A percentile compares a stretch with the other conserved stretches of the same genome.
Evolutionary conservation across 1,140 invertebrate genomes (phyloP).

Genomic region (Brachionus calyciflorus): DNA sequence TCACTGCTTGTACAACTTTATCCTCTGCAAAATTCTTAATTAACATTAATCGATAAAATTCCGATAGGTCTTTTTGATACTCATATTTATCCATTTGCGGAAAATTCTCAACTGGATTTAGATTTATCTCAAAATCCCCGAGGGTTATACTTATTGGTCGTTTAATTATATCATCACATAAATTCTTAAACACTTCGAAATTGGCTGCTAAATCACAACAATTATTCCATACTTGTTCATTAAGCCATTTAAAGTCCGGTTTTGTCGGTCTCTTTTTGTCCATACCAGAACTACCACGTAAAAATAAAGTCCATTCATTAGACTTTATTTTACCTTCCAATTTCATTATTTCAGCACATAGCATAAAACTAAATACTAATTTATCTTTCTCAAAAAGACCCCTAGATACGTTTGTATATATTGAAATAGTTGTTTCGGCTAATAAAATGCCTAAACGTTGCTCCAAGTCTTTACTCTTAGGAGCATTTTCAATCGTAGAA

Average conservation of each 20-base stretch:
- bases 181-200: conserved; percentile 53
- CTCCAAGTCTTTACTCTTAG: conserved; percentile 54
- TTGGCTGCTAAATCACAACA: conserved; percentile 54
- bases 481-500: conserved; percentile 57
- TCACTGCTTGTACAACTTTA: conserved; percentile 69
- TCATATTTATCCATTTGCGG: not conserved
- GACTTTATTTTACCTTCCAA: conserved; percentile 64
- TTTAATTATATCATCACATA: conserved; percentile 52
- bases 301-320: conserved; percentile 71
- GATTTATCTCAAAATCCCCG: conserved; percentile 20
- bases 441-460: conserved; percentile 55
- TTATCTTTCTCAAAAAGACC: conserved; percentile 62
- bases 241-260: conserved; percentile 54
- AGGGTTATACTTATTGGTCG: not conserved
- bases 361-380: conserved; percentile 67
- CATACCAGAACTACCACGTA: conserved; percentile 66
- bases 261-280: conserved; percentile 55
- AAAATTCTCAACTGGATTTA: not conserved
- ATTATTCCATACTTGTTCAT: conserved; percentile 52
- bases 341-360: conserved; percentile 72
- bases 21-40: conserved; percentile 58
- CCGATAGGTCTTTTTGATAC: conserved; percentile 2
- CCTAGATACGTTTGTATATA: conserved; percentile 61
- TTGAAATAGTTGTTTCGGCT: conserved; percentile 63
- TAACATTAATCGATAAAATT: conserved; percentile 60